Conservation (phyloP, 1,140 invertebrate genomes). For the Platyscapa corneri region DNA sequence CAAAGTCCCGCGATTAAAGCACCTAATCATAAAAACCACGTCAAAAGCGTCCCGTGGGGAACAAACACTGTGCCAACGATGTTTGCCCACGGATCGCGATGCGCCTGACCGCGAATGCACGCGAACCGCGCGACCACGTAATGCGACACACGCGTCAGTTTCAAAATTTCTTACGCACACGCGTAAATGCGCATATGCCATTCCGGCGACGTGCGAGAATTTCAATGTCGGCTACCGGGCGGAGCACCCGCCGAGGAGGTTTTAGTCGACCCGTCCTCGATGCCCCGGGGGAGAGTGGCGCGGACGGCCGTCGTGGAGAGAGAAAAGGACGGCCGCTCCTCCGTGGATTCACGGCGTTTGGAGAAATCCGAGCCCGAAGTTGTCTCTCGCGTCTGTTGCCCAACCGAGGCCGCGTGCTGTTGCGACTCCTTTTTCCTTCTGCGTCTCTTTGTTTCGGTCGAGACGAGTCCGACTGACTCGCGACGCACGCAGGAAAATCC, state of each 20-base stretch:
- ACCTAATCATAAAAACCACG: not conserved
- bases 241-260: too few relatives aligned
- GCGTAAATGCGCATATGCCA: not conserved
- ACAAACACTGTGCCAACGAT: not conserved
- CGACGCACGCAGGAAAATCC: not conserved
- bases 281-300: too few relatives aligned
- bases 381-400: conserved; percentile 47
- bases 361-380: conserved; percentile 55
- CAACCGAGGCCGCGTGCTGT: conserved; percentile 34
- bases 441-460: conserved; percentile 1
- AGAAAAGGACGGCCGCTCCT: too few relatives aligned
- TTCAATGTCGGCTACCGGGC: not conserved
- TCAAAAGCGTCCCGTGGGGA: not conserved
- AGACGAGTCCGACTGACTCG: not conserved
- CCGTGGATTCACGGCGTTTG: conserved; percentile 52
- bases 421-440: not conserved
- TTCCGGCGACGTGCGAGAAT: not conserved
- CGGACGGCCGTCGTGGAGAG: too few relatives aligned
- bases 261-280: not conserved
- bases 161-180: not conserved
- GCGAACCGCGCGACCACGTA: too few relatives aligned
- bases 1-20: not conserved
- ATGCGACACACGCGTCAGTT: not conserved
- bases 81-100: not conserved
- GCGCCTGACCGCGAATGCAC: not conserved